Percentiles rank a stretch among this genome's conserved stretches.
Evolutionary conservation across 1,140 invertebrate species (phyloP).

Genomic region (Drosophila tristis): DNA sequence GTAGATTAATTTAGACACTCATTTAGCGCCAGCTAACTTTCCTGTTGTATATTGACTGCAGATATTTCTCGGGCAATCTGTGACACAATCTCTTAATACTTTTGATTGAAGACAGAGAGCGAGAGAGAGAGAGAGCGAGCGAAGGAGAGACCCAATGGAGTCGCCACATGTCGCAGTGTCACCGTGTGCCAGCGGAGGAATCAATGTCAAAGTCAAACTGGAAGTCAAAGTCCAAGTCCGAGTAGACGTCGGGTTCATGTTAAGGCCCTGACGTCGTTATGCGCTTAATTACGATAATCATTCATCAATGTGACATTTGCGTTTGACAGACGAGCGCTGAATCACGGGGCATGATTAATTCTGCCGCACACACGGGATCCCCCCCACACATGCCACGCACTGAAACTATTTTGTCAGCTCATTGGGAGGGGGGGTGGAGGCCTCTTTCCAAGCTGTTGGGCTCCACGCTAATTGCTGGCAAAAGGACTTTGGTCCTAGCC

Average conservation of each 20-base stretch:
- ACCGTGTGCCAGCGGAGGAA: slow-evolving; percentile 17
- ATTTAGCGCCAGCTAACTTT: background rate
- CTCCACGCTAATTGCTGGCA: too few species aligned
- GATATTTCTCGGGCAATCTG: slow-evolving; percentile 14
- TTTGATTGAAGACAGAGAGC: slow-evolving; percentile 56
- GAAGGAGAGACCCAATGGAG: slow-evolving; percentile 15
- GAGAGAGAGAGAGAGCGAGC: background rate
- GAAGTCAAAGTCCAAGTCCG: slow-evolving; percentile 3
- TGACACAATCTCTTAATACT: slow-evolving; percentile 5
- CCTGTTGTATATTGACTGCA: background rate
- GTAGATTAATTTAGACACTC: slow-evolving; percentile 7
- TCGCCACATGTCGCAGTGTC: slow-evolving; percentile 65
- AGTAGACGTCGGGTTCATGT: slow-evolving; percentile 15
- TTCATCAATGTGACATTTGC: slow-evolving; percentile 81
- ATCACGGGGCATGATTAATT: slow-evolving; percentile 75
- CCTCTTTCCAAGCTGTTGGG: slow-evolving; percentile 2
- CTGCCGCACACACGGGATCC: background rate
- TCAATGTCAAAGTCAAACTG: too few species aligned
- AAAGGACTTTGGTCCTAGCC: too few species aligned
- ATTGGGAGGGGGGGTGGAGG: background rate
- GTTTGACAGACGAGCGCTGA: slow-evolving; percentile 73
- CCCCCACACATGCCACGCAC: background rate
- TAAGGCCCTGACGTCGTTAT: slow-evolving; percentile 61
- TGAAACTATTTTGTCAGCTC: slow-evolving; percentile 3
- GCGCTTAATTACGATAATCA: slow-evolving; percentile 79